Evolutionary conservation across 2,797 vertebrate genomes (phyloP), one percentile per base, ranked within the genome.

Genomic region (Neosalanx taihuensis): DNA sequence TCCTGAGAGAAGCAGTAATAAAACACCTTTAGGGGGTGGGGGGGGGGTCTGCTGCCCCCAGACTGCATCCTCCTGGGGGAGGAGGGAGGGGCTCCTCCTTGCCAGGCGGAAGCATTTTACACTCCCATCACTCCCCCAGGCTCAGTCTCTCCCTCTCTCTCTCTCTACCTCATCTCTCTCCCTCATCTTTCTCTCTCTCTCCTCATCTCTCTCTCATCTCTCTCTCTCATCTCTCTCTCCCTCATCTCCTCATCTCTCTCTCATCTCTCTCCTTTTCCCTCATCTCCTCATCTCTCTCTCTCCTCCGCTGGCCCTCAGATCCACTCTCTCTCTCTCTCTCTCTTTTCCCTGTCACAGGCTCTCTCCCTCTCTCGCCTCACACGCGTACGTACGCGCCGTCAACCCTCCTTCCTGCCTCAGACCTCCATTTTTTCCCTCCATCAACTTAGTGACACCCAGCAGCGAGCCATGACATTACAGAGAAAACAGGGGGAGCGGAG

Each of bases 401-500:
- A 85, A 78, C 73, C 79, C 71, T 65, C 64, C 85, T 85, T 88
- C 76, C 84, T 82, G 70, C 75, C 83, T 82, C 76, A 62, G 72
- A 79, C 82, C 79, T 89, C 87, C 82, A 83, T 86, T 90, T 92
- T 86, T 89, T 85, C 86, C 85, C 86, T 92, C 87, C 91, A 92
- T 93, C 90, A 92, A 88, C 85, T 89, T 84, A 71, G 88, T 90
- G 90, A 91, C 91, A 88, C 79, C 87, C 89, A 87, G 89, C 90
- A 89, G 88, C 91, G 90, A 89, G 90, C 88, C 85, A 84, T 91
- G 88, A 92, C 89, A 91, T 90, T 91, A 90, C 85, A 90, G 85
- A 86, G 90, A 35, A 90, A 89, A 89, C 84, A 82, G 80, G 82
- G 83, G 71, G 74, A 75, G 69, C 41, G 61, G 64, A 49, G 46